These are phyloP conservation scores for Fregata magnificens DNA, from an alignment of 2,113 vertebrate species.

Conservation along the genomic window DNA sequence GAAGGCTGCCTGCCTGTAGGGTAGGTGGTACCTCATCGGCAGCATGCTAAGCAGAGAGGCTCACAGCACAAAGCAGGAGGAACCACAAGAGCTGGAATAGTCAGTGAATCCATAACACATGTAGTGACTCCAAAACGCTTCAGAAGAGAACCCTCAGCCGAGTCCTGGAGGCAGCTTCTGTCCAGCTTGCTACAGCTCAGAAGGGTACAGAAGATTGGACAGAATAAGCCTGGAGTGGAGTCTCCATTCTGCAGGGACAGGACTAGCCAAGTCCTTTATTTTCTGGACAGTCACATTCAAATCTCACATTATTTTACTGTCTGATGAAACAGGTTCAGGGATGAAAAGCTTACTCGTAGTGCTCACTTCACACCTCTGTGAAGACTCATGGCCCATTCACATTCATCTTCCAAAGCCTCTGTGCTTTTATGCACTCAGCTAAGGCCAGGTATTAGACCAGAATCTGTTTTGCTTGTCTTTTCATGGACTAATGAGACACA, in stretches of 20 bases:
- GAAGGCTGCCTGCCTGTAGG: not conserved
- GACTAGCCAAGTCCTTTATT: not conserved
- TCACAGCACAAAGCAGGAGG: not conserved
- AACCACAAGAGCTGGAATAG: not conserved
- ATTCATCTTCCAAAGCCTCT: not conserved
- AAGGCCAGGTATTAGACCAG: not conserved
- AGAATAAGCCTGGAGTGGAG: not conserved
- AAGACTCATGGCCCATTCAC: not conserved
- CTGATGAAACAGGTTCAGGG: not conserved
- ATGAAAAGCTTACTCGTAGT: not conserved
- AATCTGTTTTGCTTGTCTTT: not conserved
- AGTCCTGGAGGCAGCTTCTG: not conserved
- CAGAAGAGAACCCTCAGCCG: not conserved
- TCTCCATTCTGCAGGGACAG: not conserved
- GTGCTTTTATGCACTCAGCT: not conserved
- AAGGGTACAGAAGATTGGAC: not conserved
- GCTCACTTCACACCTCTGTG: not conserved
- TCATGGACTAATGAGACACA: not conserved
- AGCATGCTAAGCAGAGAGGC: not conserved
- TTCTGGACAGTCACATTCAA: not conserved
- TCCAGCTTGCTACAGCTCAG: not conserved
- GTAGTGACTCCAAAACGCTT: not conserved
- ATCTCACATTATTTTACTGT: not conserved
- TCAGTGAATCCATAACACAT: not conserved
- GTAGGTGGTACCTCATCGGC: not conserved